A percentile compares a stretch with the other conserved stretches of the same genome.
phyloP scores from a whole-genome alignment of 2,888 invertebrate genomes.

The Drosophila quasianomalipes region DNA sequence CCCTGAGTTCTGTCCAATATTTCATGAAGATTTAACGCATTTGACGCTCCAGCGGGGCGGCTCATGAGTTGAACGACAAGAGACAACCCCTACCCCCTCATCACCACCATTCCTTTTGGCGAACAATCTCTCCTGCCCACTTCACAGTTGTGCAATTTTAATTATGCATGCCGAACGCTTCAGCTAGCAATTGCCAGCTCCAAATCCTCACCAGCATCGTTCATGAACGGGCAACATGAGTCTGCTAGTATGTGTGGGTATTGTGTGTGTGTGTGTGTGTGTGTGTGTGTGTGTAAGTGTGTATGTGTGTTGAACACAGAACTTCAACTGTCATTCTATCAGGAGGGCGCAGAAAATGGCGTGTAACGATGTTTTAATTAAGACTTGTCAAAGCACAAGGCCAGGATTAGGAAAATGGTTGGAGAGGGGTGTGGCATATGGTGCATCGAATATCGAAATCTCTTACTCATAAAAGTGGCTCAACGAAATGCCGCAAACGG shows the following conservation, averaged over 20 bases:
- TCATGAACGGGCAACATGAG: constrained; percentile 11
- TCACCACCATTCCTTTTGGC: background rate
- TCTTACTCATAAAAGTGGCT: constrained; percentile 29
- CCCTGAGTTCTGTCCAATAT: constrained; percentile 46
- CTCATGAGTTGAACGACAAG: constrained; percentile 42
- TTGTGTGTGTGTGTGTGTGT: constrained; percentile 5
- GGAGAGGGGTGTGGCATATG: background rate
- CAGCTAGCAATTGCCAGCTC: constrained; percentile 33
- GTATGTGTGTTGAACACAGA: constrained; percentile 14
- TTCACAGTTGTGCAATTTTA: constrained; percentile 48
- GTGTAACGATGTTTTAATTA: constrained; percentile 74
- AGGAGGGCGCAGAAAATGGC: constrained; percentile 59
- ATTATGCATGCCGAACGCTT: constrained; percentile 62
- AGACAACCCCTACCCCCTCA: background rate
- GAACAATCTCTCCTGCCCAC: background rate
- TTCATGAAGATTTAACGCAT: constrained; percentile 72
- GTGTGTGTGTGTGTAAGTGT: constrained; percentile 4
- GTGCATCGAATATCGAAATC: constrained; percentile 49
- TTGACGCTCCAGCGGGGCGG: constrained; percentile 57
- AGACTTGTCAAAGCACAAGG: constrained; percentile 48
- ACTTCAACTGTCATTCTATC: constrained; percentile 60
- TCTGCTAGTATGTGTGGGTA: background rate
- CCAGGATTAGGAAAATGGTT: background rate
- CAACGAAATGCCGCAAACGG: background rate
- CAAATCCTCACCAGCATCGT: background rate